phyloP scores from a whole-genome alignment of 2,797 vertebrate genomes.

The Knipowitschia caucasica region DNA sequence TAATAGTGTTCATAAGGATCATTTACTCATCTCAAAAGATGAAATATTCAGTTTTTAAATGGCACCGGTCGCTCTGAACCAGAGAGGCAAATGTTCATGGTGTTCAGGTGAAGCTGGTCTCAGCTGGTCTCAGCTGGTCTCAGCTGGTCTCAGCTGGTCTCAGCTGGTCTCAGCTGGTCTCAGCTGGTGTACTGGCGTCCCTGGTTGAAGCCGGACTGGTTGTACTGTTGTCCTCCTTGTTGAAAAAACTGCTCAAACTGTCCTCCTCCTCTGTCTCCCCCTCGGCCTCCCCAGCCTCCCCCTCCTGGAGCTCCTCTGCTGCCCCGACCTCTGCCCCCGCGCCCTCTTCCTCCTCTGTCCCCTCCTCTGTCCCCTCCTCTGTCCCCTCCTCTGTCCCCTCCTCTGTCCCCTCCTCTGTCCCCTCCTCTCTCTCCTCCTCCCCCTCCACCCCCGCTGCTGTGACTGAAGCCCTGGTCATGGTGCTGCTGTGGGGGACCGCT shows the following conservation, averaged over 20 bases:
- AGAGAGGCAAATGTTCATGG: too few relatives aligned
- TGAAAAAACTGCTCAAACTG: slow-evolving; percentile 99
- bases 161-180: slow-evolving; percentile 47
- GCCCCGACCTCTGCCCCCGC: slow-evolving; percentile 89
- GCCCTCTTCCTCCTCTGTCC: slow-evolving; percentile 76
- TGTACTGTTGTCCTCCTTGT: slow-evolving; percentile 95
- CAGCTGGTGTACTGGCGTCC: slow-evolving; percentile 92
- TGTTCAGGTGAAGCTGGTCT: too few relatives aligned
- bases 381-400: slow-evolving; percentile 79
- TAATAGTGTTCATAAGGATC: too few relatives aligned
- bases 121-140: too few relatives aligned
- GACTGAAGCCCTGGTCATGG: slow-evolving; percentile 46
- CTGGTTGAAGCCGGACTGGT: slow-evolving; percentile 92
- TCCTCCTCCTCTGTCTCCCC: slow-evolving; percentile 90
- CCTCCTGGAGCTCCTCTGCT: too few relatives aligned
- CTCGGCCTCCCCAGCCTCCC: slow-evolving; percentile 82
- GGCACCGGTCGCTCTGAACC: too few relatives aligned
- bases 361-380: slow-evolving; percentile 81
- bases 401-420: slow-evolving; percentile 71
- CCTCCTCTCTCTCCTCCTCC: slow-evolving; percentile 79
- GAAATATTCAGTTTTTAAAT: too few relatives aligned
- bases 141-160: slow-evolving; percentile 13
- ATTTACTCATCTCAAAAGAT: too few relatives aligned
- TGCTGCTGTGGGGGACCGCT: slow-evolving; percentile 53
- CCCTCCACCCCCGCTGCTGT: slow-evolving; percentile 60